Evolutionary conservation across 1,140 invertebrate species (phyloP).

Genomic region (Drosophila mojavensis): DNA sequence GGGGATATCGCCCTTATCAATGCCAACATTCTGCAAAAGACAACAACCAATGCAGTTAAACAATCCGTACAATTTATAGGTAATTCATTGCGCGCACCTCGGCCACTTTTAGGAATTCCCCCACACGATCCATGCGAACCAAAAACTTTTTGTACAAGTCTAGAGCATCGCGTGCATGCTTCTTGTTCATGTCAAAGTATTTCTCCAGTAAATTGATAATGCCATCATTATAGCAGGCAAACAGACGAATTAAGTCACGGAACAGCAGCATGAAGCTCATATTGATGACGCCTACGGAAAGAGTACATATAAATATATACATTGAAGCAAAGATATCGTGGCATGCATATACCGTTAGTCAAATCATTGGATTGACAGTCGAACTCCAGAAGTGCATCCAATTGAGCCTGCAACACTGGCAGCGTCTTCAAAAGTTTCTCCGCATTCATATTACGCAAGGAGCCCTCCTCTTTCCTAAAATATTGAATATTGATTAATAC

Average conservation of each 20-base stretch:
- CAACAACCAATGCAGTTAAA: constrained; percentile 1
- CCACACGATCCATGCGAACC: constrained; percentile 98
- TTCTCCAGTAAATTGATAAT: constrained; percentile 99
- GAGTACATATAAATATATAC: background rate
- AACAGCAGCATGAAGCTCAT: constrained; percentile 99
- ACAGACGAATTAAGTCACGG: constrained; percentile 98
- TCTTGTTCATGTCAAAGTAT: constrained; percentile 99
- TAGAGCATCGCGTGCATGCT: constrained; percentile 97
- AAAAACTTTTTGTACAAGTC: constrained; percentile 99
- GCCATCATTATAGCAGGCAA: constrained; percentile 99
- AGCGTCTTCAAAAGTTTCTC: constrained; percentile 99
- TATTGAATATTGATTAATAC: constrained; percentile 10
- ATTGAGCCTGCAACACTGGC: constrained; percentile 96
- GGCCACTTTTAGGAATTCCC: constrained; percentile 98
- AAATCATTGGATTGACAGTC: constrained; percentile 98
- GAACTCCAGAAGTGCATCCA: constrained; percentile 98
- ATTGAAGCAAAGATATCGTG: background rate
- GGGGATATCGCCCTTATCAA: constrained; percentile 99
- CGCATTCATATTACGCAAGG: constrained; percentile 97
- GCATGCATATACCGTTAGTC: constrained; percentile 90
- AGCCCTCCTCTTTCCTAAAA: constrained; percentile 94
- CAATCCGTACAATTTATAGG: background rate
- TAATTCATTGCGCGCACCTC: constrained; percentile 87
- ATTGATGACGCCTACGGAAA: constrained; percentile 92
- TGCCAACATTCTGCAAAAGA: constrained; percentile 93